Percentiles rank a stretch among this genome's conserved stretches.
Evolutionary conservation across 2,113 vertebrate genomes (phyloP).

Genomic region (Passerina amoena): DNA sequence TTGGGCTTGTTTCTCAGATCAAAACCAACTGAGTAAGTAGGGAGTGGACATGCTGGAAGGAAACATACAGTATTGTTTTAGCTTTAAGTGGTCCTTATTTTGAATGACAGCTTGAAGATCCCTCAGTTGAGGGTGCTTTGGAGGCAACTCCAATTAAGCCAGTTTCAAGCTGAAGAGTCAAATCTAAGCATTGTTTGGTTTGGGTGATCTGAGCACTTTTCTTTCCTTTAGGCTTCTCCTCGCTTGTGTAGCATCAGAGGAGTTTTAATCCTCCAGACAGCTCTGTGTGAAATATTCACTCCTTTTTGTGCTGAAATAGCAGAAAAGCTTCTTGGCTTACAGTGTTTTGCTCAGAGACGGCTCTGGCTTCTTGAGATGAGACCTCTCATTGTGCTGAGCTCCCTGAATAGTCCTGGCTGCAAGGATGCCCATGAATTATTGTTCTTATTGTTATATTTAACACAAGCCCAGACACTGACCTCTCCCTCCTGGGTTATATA

Average conservation of each 20-base stretch:
- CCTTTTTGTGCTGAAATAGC: not conserved
- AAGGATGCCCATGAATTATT: not conserved
- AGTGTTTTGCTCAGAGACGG: rapidly evolving
- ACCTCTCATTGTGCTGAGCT: not conserved
- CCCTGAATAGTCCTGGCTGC: not conserved
- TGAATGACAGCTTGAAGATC: not conserved
- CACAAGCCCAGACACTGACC: not conserved
- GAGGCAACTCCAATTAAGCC: not conserved
- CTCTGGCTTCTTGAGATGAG: not conserved
- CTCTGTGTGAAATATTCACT: not conserved
- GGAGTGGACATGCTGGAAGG: not conserved
- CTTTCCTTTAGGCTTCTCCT: not conserved
- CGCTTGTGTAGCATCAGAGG: not conserved
- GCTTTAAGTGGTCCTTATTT: not conserved
- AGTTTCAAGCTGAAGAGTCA: not conserved
- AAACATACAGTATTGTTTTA: not conserved
- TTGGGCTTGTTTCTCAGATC: not conserved
- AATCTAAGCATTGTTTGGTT: not conserved
- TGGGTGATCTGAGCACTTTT: not conserved
- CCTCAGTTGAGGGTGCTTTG: not conserved
- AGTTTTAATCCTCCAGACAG: not conserved
- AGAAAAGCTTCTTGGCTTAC: not conserved
- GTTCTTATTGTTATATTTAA: not conserved
- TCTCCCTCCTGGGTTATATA: not conserved
- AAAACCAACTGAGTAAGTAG: not conserved